Evolutionary conservation across 2,888 invertebrate genomes (phyloP), one percentile per base, ranked within the genome.

Genomic region (Hyalella azteca): DNA sequence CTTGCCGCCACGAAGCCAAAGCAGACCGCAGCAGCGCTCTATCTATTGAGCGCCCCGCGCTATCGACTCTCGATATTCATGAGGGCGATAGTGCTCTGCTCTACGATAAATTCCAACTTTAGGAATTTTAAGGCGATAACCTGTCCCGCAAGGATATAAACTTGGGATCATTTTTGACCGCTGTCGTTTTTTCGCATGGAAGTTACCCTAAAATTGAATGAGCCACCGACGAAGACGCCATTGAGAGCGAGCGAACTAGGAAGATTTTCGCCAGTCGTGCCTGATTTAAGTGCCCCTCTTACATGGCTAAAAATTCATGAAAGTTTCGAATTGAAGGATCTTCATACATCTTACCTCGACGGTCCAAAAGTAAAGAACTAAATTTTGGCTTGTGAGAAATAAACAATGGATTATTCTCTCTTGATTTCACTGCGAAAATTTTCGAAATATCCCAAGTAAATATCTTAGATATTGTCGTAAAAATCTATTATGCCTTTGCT

Each of bases 51-150:
- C 15, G 45, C n/a, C 15, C 36, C 5, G 2, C 66, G 32, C 66
- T 66, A 66, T 66, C 66, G 66, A 15, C 29, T 36, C 36, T 36
- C 66, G 66, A 66, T 66, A 66, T 66, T 66, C 66, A 66, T 66
- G 66, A 36, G 66, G 29, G 66, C 7, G 66, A 66, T 66, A 66
- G 66, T 66, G 66, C 66, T 7, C 66, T 39, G 66, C 66, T 36
- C 66, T 15, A 66, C 66, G 36, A 66, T 66, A 66, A 66, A 36
- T 66, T 66, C 66, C 66, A 66, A 66, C 66, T 66, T 66, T 66
- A 66, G 66, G 66, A 66, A 66, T 66, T 66, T 66, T 66, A 66
- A 66, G 36, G 66, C 32, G 66, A 66, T 66, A 66, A 66, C 66
- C 66, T 66, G 66, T 32, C 66, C 36, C 36, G 36, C 66, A 36